Base-by-base conservation (phyloP, 2,888 invertebrate genomes). In the Ophonus ardosiacus region DNA sequence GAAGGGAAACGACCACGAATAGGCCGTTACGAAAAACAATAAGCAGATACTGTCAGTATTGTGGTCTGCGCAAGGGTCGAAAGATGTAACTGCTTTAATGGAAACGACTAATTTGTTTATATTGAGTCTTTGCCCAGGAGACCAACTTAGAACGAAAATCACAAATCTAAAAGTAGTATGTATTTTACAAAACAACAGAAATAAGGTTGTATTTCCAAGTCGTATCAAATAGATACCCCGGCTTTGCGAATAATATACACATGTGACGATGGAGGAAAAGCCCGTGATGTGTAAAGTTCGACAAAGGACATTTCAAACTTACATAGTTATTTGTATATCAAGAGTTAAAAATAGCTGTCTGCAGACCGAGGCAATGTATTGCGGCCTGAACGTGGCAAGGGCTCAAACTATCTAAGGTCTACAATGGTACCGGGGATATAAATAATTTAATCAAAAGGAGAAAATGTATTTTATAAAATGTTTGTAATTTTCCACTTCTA, bases 21-120 rank as follows among this genome's bases (percentile, higher is more conserved):
- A 18, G 65, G 81, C 24, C 61, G 61, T 83, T 83, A 76, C 40
- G 61, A 74, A 83, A 71, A 76, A 59, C 83, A 40, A 83, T 83
- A 83, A 83, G 51, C 74, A 76, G 59, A 76, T 61, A 83, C 74
- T 74, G 76, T 51, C 40, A 74, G 71, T 74, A 51, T 74, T 38
- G 61, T 24, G 59, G 61, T 57, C 61, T 31, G 71, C 7, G 43
- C 38, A 57, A 63, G 82, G 43, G 43, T 43, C 40, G 71, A 74
- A 74, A 43, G 71, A 74, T 74, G 71, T 74, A 51, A 74, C 71
- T 17, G 59, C 68, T 40, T 82, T 82, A 82, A 71, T 82, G 68
- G 71, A 24, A 43, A 57, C 51, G 18, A 82, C 71, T 82, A 82
- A 82, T 82, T 71, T 82, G 71, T 57, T 82, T 82, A 68, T 82